Evolutionary conservation across 2,888 invertebrate genomes (phyloP), one percentile per base, ranked within the genome.

Genomic region (Drosophila suboccidentalis): DNA sequence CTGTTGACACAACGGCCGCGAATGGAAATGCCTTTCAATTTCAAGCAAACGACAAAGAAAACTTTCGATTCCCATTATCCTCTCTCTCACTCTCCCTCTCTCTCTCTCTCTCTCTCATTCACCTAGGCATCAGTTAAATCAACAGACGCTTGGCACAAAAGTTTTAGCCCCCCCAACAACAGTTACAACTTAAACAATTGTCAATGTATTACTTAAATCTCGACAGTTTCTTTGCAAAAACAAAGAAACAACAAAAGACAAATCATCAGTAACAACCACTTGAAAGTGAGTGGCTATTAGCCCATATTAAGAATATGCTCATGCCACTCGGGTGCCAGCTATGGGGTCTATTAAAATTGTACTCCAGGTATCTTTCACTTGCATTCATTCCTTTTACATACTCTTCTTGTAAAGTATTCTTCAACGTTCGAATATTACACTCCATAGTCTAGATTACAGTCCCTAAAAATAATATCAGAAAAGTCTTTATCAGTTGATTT

Each of bases 121-220:
- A 55, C 71, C 61, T 59, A 60, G 58, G 29, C 34, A 46, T 4
- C 55, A 43, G 17, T 47, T 49, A 57, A 50, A 57, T 51, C 49
- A 58, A 54, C 68, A 85, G 72, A 70, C 71, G 64, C 57, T 60
- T 73, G 62, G 70, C 34, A 44, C 49, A 54, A 63, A 83, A 80
- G 55, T 87, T 82, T 73, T 60, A 44, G 46, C 41, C 60, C 58
- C 10, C 59, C n/a, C 32, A 60, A 50, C 43, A 71, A 47, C 66
- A 53, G 22, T 46, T 51, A 34, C 34, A 67, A 59, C 61, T 65
- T 62, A 72, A 77, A 74, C 63, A 79, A 83, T 81, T 84, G 82
- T 80, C 81, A 84, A 90, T 84, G 76, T 81, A 82, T 83, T 79
- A 74, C 80, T 71, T 75, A 78, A 79, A 78, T 78, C 79, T 73